A percentile compares a stretch with the other conserved stretches of the same genome.
phyloP scores from a whole-genome alignment of 2,797 vertebrate species.

The Furcifer pardalis region DNA sequence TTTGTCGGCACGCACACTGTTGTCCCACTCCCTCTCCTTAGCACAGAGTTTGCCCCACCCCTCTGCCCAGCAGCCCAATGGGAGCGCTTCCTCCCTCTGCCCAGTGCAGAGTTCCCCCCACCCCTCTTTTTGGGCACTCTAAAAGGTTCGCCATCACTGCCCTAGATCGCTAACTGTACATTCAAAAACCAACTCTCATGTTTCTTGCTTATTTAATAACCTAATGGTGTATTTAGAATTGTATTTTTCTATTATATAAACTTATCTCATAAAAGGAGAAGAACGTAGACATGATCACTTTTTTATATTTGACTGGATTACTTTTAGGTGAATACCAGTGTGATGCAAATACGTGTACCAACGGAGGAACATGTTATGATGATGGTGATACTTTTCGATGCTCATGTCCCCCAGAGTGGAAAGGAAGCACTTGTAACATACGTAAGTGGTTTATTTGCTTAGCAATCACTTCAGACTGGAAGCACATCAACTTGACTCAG shows the following conservation, averaged over 20 bases:
- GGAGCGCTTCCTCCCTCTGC: no score
- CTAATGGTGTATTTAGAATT: background rate
- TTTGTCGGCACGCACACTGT: no score
- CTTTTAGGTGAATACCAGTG: conserved; percentile 91
- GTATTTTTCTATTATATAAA: background rate
- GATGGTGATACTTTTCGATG: conserved; percentile 91
- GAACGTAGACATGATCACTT: background rate
- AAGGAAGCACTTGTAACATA: conserved; percentile 89
- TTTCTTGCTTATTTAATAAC: no score
- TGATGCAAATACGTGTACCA: conserved; percentile 89
- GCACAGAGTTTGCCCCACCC: no score
- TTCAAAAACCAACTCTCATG: background rate
- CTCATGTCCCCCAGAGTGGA: conserved; percentile 87
- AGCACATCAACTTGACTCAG: background rate
- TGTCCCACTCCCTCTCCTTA: no score
- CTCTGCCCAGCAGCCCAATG: no score
- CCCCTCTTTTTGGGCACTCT: no score
- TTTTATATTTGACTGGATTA: background rate
- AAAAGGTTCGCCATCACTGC: no score
- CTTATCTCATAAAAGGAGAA: background rate
- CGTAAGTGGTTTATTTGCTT: conserved; percentile 75
- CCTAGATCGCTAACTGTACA: no score
- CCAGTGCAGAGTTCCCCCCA: no score
- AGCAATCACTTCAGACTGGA: background rate
- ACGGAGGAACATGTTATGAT: conserved; percentile 92